phyloP scores from a whole-genome alignment of 2,113 vertebrate species.

The Mormyrus lacerda region DNA sequence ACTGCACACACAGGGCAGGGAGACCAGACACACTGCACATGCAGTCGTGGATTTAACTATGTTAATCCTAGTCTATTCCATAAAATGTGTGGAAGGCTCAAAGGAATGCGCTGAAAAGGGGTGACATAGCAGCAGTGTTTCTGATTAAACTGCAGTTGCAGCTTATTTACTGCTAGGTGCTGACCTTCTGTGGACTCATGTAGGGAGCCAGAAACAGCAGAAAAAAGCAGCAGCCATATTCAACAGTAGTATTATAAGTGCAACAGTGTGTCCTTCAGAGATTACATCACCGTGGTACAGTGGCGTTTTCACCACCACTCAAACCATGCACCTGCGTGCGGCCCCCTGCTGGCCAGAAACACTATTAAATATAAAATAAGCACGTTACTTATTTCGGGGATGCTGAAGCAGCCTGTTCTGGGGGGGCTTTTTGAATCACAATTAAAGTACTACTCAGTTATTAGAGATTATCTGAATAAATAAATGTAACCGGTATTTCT shows the following conservation, averaged over 20 bases:
- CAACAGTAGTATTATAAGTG: no score
- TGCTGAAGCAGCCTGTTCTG: neutral
- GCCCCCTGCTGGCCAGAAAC: neutral
- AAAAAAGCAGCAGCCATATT: neutral
- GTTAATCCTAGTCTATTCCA: neutral
- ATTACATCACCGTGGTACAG: neutral
- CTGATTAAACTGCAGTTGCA: neutral
- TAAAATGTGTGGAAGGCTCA: neutral
- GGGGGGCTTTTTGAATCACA: neutral
- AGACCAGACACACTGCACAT: neutral
- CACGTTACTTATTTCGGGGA: neutral
- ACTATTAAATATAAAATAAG: neutral
- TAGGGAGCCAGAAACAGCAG: neutral
- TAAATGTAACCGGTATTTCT: neutral
- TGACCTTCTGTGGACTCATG: neutral
- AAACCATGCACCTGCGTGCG: neutral
- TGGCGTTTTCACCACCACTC: neutral
- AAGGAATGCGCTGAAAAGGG: neutral
- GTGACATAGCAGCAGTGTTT: neutral
- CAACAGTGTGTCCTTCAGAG: neutral
- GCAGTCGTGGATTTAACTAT: neutral
- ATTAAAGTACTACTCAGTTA: neutral
- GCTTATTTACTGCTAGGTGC: neutral
- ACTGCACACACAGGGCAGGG: neutral
- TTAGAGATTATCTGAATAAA: neutral